Percentiles rank a stretch among this genome's conserved stretches.
These are phyloP conservation scores for Xanthia togata DNA, from an alignment of 2,888 invertebrate genomes.

Conservation along the genomic window DNA sequence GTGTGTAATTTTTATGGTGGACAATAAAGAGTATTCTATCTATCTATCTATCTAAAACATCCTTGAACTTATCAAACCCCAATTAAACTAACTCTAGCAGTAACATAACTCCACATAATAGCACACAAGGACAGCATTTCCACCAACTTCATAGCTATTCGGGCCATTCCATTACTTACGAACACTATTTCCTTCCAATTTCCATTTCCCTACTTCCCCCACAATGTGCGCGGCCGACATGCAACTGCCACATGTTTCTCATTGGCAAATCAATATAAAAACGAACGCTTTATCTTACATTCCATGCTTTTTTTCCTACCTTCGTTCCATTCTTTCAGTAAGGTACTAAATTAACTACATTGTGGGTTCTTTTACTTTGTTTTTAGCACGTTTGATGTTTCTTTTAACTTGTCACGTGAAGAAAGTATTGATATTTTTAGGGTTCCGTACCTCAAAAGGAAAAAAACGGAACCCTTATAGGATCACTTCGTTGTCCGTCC, in stretches of 20 bases:
- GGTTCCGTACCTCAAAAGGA: too few species aligned
- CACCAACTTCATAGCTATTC: slow-evolving; percentile 44
- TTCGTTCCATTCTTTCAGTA: slow-evolving; percentile 7
- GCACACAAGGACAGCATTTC: slow-evolving; percentile 31
- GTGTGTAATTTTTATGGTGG: too few species aligned
- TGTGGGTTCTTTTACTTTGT: background rate
- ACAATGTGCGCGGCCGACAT: slow-evolving; percentile 40
- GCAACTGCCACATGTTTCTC: slow-evolving; percentile 57
- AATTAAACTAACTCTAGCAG: slow-evolving; percentile 21
- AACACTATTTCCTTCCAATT: slow-evolving; percentile 62
- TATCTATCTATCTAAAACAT: too few species aligned
- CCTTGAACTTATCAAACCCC: slow-evolving; percentile 18
- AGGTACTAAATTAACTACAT: slow-evolving; percentile 7
- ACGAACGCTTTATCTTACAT: slow-evolving; percentile 41
- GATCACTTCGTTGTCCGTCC: too few species aligned
- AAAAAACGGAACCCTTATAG: too few species aligned
- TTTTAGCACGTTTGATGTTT: background rate
- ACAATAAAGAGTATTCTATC: too few species aligned
- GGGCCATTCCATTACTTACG: slow-evolving; percentile 55
- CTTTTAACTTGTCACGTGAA: background rate
- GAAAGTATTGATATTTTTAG: background rate
- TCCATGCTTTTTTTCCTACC: slow-evolving; percentile 13
- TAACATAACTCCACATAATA: slow-evolving; percentile 34
- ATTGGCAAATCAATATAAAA: slow-evolving; percentile 57
- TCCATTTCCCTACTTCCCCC: slow-evolving; percentile 52